Percentiles rank a stretch among this genome's conserved stretches.
phyloP scores from a whole-genome alignment of 2,797 vertebrate species.

The Delichon dasypus region DNA sequence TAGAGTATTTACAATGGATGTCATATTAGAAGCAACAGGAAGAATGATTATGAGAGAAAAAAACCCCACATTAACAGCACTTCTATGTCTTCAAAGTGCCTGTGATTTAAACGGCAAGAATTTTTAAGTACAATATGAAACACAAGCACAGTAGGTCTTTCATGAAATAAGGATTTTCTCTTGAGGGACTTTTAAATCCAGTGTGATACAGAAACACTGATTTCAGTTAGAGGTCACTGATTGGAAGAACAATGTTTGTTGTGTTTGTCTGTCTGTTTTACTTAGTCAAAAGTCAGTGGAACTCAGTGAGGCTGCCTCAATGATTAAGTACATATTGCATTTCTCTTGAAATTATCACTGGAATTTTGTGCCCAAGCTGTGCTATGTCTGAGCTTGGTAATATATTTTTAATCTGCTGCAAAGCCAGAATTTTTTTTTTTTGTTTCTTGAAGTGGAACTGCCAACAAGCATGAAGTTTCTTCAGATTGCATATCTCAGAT shows the following conservation, averaged over 20 bases:
- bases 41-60: background rate
- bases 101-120: background rate
- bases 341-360: background rate
- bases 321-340: conserved; percentile 2
- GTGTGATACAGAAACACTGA: background rate
- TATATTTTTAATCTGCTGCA: background rate
- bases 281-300: conserved; percentile 41
- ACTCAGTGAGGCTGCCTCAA: background rate
- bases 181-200: conserved; percentile 3
- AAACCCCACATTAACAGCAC: background rate
- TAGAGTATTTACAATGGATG: background rate
- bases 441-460: background rate
- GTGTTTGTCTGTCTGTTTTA: conserved; percentile 22
- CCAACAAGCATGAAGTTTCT: background rate
- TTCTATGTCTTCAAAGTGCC: background rate
- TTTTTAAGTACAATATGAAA: background rate
- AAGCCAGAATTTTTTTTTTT: background rate
- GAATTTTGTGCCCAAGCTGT: background rate
- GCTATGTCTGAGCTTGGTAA: background rate
- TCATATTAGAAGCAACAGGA: conserved; percentile 13
- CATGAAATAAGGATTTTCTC: conserved; percentile 11
- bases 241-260: conserved; percentile 5
- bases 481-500: background rate
- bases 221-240: background rate
- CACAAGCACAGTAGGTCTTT: background rate